phyloP scores from a whole-genome alignment of 1,140 invertebrate species.

The Tetramorium simillimum region DNA sequence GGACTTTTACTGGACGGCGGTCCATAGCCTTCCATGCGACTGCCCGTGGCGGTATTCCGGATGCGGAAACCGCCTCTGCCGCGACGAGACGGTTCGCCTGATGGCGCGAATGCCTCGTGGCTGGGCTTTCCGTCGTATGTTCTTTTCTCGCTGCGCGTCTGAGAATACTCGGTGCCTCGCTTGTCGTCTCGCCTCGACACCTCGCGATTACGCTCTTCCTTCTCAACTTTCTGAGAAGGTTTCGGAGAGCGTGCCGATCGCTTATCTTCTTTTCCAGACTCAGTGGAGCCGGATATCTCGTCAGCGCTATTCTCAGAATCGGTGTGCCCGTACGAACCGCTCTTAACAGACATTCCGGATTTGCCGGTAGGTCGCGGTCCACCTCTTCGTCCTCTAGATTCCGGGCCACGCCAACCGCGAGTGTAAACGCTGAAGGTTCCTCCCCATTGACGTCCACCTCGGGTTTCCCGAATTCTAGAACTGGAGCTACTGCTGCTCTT shows the following conservation, averaged over 20 bases:
- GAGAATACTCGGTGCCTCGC: slow-evolving; percentile 73
- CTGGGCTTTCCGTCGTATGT: slow-evolving; percentile 81
- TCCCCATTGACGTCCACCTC: slow-evolving; percentile 78
- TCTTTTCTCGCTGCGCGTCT: slow-evolving; percentile 78
- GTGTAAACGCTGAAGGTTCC: slow-evolving; percentile 78
- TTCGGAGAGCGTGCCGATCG: slow-evolving; percentile 83
- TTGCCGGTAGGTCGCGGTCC: slow-evolving; percentile 74
- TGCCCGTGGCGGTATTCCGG: slow-evolving; percentile 83
- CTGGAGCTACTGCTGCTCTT: slow-evolving; percentile 77
- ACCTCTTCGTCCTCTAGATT: slow-evolving; percentile 80
- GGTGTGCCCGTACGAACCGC: slow-evolving; percentile 84
- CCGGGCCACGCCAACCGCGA: slow-evolving; percentile 80
- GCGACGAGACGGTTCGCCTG: slow-evolving; percentile 93
- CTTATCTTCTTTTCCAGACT: slow-evolving; percentile 85
- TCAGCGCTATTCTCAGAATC: slow-evolving; percentile 88
- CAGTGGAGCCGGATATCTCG: slow-evolving; percentile 85
- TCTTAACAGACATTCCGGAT: slow-evolving; percentile 78
- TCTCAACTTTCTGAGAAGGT: slow-evolving; percentile 85
- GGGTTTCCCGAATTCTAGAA: slow-evolving; percentile 73
- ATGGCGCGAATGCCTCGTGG: slow-evolving; percentile 90
- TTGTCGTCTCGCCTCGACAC: slow-evolving; percentile 81
- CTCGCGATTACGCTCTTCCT: slow-evolving; percentile 87
- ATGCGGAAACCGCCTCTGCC: slow-evolving; percentile 88
- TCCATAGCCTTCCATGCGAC: slow-evolving; percentile 90
- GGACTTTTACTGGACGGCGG: slow-evolving; percentile 91